Percentiles rank a stretch among this genome's conserved stretches.
phyloP scores from a whole-genome alignment of 2,113 vertebrate species.

The Paracanthobrama guichenoti region DNA sequence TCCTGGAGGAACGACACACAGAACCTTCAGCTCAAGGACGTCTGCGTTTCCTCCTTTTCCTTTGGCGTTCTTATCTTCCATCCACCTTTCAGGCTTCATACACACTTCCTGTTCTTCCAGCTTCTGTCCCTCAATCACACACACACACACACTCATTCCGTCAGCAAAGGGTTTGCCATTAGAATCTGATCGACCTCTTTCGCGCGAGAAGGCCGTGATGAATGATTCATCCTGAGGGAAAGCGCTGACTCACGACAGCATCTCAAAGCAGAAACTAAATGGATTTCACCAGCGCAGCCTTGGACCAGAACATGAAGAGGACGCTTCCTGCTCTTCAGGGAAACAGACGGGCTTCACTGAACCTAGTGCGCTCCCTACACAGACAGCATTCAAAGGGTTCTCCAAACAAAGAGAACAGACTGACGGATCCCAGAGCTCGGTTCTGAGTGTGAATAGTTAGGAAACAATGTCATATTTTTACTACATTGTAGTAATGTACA shows the following conservation, averaged over 20 bases:
- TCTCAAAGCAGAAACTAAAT: conserved; percentile 44
- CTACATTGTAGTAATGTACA: too few relatives aligned
- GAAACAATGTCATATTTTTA: too few relatives aligned
- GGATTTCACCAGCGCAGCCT: conserved; percentile 20
- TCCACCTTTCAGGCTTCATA: conserved; percentile 22
- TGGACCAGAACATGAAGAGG: conserved; percentile 10
- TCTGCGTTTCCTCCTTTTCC: conserved; percentile 10
- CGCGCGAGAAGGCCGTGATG: conserved; percentile 65
- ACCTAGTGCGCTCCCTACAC: not conserved
- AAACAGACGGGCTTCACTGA: not conserved
- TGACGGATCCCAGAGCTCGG: too few relatives aligned
- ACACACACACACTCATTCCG: conserved; percentile 48
- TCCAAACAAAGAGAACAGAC: not conserved
- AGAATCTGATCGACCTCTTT: conserved; percentile 65
- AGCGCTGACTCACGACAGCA: conserved; percentile 69
- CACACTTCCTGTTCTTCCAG: conserved; percentile 28
- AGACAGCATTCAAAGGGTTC: not conserved
- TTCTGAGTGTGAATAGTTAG: too few relatives aligned
- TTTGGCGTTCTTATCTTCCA: conserved; percentile 15
- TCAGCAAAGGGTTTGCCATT: conserved; percentile 56
- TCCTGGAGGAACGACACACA: conserved; percentile 26
- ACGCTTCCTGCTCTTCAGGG: conserved; percentile 2
- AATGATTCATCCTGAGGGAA: conserved; percentile 73
- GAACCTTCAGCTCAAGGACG: conserved; percentile 52
- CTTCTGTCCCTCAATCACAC: conserved; percentile 34